These are phyloP conservation scores for Callinectes sapidus DNA, from an alignment of 2,888 invertebrate genomes.

Conservation along the genomic window DNA sequence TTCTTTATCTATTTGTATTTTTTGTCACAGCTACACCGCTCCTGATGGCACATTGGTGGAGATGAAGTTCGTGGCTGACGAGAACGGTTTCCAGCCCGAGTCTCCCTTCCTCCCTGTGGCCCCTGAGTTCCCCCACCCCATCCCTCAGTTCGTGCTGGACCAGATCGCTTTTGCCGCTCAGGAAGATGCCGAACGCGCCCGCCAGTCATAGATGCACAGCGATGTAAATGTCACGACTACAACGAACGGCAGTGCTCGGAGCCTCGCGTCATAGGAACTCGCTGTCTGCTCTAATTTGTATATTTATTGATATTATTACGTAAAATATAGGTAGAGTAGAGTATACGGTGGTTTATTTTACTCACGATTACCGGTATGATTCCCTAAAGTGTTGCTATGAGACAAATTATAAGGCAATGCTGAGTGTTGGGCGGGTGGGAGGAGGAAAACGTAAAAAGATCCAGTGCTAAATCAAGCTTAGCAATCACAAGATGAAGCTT, in stretches of 20 bases:
- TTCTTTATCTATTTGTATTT: no score
- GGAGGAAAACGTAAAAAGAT: background rate
- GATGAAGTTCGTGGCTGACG: conserved; percentile 68
- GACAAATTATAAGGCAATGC: background rate
- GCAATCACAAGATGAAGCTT: background rate
- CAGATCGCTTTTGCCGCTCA: conserved; percentile 65
- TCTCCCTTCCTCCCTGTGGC: conserved; percentile 60
- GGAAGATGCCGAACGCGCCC: conserved; percentile 55
- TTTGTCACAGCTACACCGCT: conserved; percentile 59
- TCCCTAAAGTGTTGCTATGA: background rate
- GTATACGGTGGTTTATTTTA: background rate
- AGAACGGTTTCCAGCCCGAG: conserved; percentile 68
- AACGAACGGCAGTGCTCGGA: background rate
- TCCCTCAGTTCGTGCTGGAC: conserved; percentile 66
- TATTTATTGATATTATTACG: background rate
- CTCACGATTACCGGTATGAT: background rate
- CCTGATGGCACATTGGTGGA: conserved; percentile 59
- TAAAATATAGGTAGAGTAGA: background rate
- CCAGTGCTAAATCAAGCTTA: background rate
- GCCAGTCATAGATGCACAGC: background rate
- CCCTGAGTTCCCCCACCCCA: conserved; percentile 62
- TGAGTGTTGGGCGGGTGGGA: background rate
- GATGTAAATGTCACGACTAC: background rate
- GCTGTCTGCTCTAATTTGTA: background rate
- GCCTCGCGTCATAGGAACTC: background rate